Conservation (phyloP, 2,113 vertebrate species). For the Lathamus discolor region DNA sequence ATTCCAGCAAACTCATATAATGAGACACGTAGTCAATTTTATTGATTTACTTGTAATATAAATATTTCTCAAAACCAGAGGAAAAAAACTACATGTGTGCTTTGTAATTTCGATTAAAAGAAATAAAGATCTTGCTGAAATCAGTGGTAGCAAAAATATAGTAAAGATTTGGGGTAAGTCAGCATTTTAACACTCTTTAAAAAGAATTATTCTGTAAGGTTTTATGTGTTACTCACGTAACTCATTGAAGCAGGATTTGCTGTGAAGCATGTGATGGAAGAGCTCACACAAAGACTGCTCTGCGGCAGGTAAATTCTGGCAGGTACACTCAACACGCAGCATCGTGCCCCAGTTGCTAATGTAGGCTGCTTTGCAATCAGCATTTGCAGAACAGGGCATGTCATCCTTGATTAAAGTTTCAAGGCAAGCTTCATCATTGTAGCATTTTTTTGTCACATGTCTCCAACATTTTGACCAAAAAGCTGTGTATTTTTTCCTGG, state of each 20-base stretch:
- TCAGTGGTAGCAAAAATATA: background rate
- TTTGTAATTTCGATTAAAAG: background rate
- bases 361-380: conserved; percentile 85
- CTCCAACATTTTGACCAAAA: conserved; percentile 84
- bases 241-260: conserved; percentile 83
- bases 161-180: background rate
- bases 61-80: background rate
- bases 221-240: background rate
- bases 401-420: conserved; percentile 65
- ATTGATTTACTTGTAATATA: background rate
- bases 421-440: conserved; percentile 71
- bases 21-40: background rate
- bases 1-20: background rate
- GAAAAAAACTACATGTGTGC: background rate
- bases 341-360: conserved; percentile 79
- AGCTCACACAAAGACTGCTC: conserved; percentile 75
- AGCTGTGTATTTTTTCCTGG: conserved; percentile 73
- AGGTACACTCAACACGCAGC: conserved; percentile 82
- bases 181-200: background rate
- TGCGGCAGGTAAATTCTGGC: conserved; percentile 36
- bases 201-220: background rate
- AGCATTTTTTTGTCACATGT: conserved; percentile 61
- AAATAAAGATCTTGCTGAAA: background rate
- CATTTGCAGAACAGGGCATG: conserved; percentile 70
- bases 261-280: conserved; percentile 82